These are phyloP conservation scores for Sphinx pinastri DNA, from an alignment of 2,888 invertebrate genomes.

Conservation along the genomic window DNA sequence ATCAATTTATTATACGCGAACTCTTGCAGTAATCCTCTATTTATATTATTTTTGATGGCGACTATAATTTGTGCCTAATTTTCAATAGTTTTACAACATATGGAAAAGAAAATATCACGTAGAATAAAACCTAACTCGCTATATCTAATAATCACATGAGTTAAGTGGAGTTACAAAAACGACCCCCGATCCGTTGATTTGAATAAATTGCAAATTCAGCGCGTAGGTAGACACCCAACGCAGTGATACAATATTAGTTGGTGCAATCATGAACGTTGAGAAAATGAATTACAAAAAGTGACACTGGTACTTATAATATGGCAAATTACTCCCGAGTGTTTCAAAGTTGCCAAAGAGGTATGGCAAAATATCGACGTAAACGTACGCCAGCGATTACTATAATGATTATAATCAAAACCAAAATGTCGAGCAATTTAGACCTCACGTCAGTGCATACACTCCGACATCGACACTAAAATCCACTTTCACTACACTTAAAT, in stretches of 20 bases:
- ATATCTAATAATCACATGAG: too few relatives aligned
- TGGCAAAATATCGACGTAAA: constrained; percentile 38
- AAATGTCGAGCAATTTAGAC: constrained; percentile 44
- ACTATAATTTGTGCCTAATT: too few relatives aligned
- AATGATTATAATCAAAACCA: constrained; percentile 56
- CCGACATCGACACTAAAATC: constrained; percentile 35
- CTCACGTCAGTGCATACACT: constrained; percentile 41
- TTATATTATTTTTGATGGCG: too few relatives aligned
- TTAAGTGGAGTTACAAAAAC: not conserved
- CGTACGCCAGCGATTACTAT: constrained; percentile 49
- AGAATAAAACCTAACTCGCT: too few relatives aligned
- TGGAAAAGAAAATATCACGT: too few relatives aligned
- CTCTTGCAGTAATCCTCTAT: too few relatives aligned
- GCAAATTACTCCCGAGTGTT: not conserved
- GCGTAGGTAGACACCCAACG: constrained; percentile 4
- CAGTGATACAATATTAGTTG: not conserved
- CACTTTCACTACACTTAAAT: constrained; percentile 48
- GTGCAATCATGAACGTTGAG: constrained; percentile 5
- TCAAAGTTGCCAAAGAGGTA: constrained; percentile 5
- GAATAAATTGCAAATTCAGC: constrained; percentile 15
- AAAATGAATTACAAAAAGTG: constrained; percentile 17
- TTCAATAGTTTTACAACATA: too few relatives aligned
- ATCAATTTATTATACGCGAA: too few relatives aligned
- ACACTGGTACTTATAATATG: not conserved
- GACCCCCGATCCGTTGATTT: constrained; percentile 17